Base-by-base conservation (phyloP, 1,140 invertebrate genomes). In the Hyles euphorbiae region DNA sequence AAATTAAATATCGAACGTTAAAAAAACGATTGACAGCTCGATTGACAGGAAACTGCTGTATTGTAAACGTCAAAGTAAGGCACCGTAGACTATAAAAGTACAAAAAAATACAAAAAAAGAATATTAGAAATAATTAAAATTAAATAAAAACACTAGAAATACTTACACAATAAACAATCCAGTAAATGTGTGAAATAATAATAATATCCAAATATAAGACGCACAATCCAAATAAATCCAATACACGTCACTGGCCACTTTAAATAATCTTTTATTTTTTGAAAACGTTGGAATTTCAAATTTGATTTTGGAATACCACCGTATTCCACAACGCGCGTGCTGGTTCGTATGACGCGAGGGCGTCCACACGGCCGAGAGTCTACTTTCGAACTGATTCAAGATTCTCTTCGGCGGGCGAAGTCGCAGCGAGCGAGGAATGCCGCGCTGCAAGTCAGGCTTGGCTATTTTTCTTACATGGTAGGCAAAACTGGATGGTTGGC, bases 301-400 rank as follows among this genome's bases (percentile, higher is more conserved):
- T 70, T 67, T 67, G 52, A 69, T 59, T 65, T 59, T 70, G 60
- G 59, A 69, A 67, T 70, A 66, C 59, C 60, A 74, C 68, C 68
- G 72, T 67, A 55, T 65, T 40, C 57, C 64, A 72, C 44, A 58
- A 57, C 56, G 74, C 68, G 69, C 59, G 56, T 64, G 58, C 66
- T 62, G 56, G 50, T 58, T 65, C 63, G 45, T 34, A 43, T 22
- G 34, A 53, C 63, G 59, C 56, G 55, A 61, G 54, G 60, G 68
- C 83, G 82, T 82, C 83, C 72, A 70, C 67, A 71, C 73, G 54
- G 70, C 57, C 70, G 70, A 61, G 70, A 68, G 73, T 78, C 72
- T 73, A 83, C 79, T 83, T 83, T 83, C 81, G 75, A 87, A 87
- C 84, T 87, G 79, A 76, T 44, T 74, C 61, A 58, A 72, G 72